Evolutionary conservation across 1,140 invertebrate species (phyloP), one percentile per base, ranked within the genome.

Genomic region (Diploscapter pachys): DNA sequence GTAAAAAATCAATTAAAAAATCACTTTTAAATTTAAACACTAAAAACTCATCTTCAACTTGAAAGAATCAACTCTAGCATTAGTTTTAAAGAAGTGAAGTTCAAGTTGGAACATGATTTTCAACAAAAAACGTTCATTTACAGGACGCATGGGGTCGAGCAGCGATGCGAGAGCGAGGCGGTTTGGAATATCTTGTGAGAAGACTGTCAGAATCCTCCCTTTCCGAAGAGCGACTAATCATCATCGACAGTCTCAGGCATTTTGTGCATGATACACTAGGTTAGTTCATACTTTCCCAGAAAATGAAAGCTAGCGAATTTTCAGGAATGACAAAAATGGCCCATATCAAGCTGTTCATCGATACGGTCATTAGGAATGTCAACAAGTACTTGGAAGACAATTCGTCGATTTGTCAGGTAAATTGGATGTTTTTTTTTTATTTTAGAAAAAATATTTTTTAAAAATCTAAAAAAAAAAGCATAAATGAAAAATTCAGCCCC

Each of bases 111-210:
- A 31, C 31, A 0, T 31, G 31, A 31, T 31, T 31, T 31, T 31
- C 31, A 31, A 31, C 31, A 31, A 31, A 31, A 31, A 31, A 31
- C 31, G 31, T 31, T 3, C 62, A 52, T 31, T 65, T 62, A 48
- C 63, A 76, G 56, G 70, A 76, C 5, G 75, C 75, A 8, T 76
- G 75, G 75, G 75, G 75, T 5, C 69, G 75, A 0, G 75, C 75
- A 31, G 51, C 50, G 5, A 57, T 76, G 2, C 69, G 75, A 4
- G 61, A 55, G 2, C 59, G 51, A 56, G 75, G 75, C n/a, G 75
- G 53, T 13, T 57, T 76, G 5, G 75, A 76, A 50, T 63, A 72
- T n/a, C 50, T 76, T 49, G n/a, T 71, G 6, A 65, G 67, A 3
- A 51, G 72, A 1, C 63, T 76, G n/a, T 64, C 63, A n/a, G 31